A percentile compares a stretch with the other conserved stretches of the same genome.
Conservation (phyloP, 2,888 invertebrate genomes). For the Drepana falcataria region DNA sequence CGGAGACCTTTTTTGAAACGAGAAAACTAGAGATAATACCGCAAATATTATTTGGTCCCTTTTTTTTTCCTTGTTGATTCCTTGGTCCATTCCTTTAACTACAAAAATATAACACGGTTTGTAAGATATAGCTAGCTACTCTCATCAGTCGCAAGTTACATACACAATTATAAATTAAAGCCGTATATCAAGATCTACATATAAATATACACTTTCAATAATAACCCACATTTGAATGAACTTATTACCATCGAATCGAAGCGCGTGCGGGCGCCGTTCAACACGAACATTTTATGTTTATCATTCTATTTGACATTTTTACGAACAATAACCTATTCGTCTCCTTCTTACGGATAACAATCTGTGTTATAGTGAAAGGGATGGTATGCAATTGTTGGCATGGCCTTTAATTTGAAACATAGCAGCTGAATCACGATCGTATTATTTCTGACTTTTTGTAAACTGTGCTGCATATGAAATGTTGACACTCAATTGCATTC, state of each 20-base stretch:
- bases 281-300: slow-evolving; percentile 72
- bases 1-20: too few relatives aligned
- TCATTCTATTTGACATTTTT: slow-evolving; percentile 76
- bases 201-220: slow-evolving; percentile 38
- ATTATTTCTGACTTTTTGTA: slow-evolving; percentile 47
- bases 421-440: slow-evolving; percentile 67
- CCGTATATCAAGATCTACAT: slow-evolving; percentile 34
- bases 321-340: slow-evolving; percentile 59
- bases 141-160: slow-evolving; percentile 17
- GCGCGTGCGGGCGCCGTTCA: slow-evolving; percentile 62
- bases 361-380: slow-evolving; percentile 38
- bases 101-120: background rate
- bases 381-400: slow-evolving; percentile 48
- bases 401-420: slow-evolving; percentile 53
- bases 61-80: too few relatives aligned
- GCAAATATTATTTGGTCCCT: too few relatives aligned
- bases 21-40: too few relatives aligned
- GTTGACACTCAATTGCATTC: slow-evolving; percentile 19
- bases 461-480: slow-evolving; percentile 34
- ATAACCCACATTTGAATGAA: slow-evolving; percentile 58
- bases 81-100: background rate
- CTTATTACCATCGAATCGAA: slow-evolving; percentile 54
- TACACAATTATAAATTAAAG: slow-evolving; percentile 40
- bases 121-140: background rate
- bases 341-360: slow-evolving; percentile 39